Evolutionary conservation across 2,888 invertebrate genomes (phyloP), one percentile per base, ranked within the genome.

Genomic region (Thyatira batis): DNA sequence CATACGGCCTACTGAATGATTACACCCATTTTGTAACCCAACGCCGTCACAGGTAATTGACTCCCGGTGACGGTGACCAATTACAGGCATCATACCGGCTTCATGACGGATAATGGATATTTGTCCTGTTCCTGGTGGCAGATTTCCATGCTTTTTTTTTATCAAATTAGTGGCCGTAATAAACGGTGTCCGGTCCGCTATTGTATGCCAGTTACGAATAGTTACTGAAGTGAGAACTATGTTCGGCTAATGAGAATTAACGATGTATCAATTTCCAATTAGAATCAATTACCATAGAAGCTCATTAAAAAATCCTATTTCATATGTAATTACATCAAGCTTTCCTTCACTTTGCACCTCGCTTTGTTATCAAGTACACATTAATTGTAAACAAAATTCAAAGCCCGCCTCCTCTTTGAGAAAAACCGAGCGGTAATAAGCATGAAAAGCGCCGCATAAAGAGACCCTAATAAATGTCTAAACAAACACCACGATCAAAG

Each of bases 401-500:
- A 65, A 61, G 63, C 67, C 57, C 66, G 63, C 66, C 54, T 63
- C 55, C 55, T 48, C 56, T 59, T 69, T 55, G 54, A 62, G 63
- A 57, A 51, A 61, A 49, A 52, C 50, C 54, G n/a, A 49, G 49
- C 60, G 61, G 67, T 73, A 75, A 75, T 69, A 67, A 76, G 73
- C 72, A 70, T 73, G 64, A 72, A 74, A 63, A 60, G 65, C 58
- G 58, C 76, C 64, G 61, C 71, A 69, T 79, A 80, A 79, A 74
- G 75, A 70, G 76, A 73, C 67, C 73, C 73, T 80, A 82, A 87
- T 84, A 84, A 85, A 85, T 79, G 71, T 83, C 77, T 73, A 78
- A 79, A 80, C 76, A 82, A 80, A 77, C 44, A 54, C 50, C 48
- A 76, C 80, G 85, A 89, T 88, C 89, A 88, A 90, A 90, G 88